Evolutionary conservation across 2,797 vertebrate genomes (phyloP).

Genomic region (Neoniphon sammara): DNA sequence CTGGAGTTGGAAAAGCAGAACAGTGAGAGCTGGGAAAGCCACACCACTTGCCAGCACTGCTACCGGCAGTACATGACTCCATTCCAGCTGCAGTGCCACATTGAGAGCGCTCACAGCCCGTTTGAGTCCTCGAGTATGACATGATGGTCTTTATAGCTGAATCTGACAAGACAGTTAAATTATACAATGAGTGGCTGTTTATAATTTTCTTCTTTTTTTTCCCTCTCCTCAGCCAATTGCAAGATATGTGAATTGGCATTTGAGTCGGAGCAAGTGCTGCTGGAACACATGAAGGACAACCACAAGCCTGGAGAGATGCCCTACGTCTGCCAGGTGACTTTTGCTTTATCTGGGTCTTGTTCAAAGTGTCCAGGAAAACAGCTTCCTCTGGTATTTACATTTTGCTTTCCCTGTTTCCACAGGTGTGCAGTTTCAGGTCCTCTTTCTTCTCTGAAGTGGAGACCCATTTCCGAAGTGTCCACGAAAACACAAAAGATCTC

Average conservation of each 20-base stretch:
- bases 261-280: constrained; percentile 95
- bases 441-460: constrained; percentile 97
- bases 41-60: constrained; percentile 99
- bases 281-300: constrained; percentile 99
- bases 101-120: constrained; percentile 95
- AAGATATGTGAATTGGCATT: constrained; percentile 99
- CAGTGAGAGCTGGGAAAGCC: constrained; percentile 98
- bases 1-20: constrained; percentile 98
- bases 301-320: constrained; percentile 99
- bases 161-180: not conserved
- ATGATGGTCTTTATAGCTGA: not conserved
- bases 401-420: constrained; percentile 54
- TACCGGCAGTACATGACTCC: constrained; percentile 97
- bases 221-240: constrained; percentile 89
- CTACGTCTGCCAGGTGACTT: constrained; percentile 90
- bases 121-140: constrained; percentile 93
- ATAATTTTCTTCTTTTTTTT: constrained; percentile 1
- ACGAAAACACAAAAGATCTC: constrained; percentile 97
- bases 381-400: constrained; percentile 19
- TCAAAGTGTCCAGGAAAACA: not conserved
- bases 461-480: constrained; percentile 91
- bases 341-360: not conserved
- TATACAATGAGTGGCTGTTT: not conserved
- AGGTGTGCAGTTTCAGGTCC: constrained; percentile 97
- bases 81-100: constrained; percentile 98